These are phyloP conservation scores for Rissa tridactyla DNA, from an alignment of 2,113 vertebrate genomes.

Conservation along the genomic window DNA sequence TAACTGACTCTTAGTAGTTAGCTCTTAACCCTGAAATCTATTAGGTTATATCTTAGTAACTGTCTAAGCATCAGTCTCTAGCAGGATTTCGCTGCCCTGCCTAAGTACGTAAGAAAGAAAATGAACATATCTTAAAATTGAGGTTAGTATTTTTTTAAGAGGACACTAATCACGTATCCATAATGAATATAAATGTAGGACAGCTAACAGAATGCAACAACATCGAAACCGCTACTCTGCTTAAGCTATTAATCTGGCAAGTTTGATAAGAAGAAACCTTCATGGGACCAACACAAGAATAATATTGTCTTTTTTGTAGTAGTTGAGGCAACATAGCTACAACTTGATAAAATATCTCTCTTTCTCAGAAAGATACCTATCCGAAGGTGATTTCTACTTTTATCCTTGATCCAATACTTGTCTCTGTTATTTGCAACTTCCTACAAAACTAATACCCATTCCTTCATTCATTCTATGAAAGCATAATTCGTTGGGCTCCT, in stretches of 20 bases:
- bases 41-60: slow-evolving; percentile 20
- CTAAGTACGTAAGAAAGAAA: background rate
- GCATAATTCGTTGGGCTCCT: background rate
- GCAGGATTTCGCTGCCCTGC: background rate
- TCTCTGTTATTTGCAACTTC: background rate
- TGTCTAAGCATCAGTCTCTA: background rate
- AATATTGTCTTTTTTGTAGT: background rate
- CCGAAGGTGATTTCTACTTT: slow-evolving; percentile 16
- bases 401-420: background rate
- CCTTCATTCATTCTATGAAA: background rate
- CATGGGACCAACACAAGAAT: background rate
- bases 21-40: slow-evolving; percentile 29
- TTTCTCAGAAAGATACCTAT: background rate
- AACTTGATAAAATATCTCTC: background rate
- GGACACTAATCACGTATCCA: background rate
- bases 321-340: background rate
- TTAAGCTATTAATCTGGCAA: background rate
- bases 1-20: slow-evolving; percentile 3
- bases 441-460: background rate
- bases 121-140: background rate
- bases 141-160: background rate
- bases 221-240: background rate
- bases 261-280: slow-evolving; percentile 1
- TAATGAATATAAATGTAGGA: background rate
- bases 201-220: background rate